A percentile compares a stretch with the other conserved stretches of the same genome.
These are phyloP conservation scores for Trididemnum miniatum DNA, from an alignment of 23 tunicate genomes.

Conservation along the genomic window DNA sequence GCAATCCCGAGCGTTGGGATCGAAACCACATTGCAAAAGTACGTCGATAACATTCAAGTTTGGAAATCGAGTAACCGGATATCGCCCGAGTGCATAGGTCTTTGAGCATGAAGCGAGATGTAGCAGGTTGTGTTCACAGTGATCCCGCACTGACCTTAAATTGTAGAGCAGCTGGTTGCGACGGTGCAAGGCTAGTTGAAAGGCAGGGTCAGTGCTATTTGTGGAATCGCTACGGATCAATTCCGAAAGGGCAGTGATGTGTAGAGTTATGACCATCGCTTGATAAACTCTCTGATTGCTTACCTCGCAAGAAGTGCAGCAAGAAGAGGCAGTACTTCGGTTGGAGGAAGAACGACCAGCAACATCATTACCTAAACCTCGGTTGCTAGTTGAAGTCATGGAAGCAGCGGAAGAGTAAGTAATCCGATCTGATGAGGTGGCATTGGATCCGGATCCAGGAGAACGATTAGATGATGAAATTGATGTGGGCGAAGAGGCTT, in stretches of 20 bases:
- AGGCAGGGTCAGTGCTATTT: not conserved
- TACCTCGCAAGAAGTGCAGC: constrained; percentile 78
- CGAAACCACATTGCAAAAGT: constrained; percentile 58
- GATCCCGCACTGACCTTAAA: constrained; percentile 54
- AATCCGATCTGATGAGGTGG: not conserved
- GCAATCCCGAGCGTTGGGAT: constrained; percentile 60
- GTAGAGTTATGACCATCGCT: constrained; percentile 84
- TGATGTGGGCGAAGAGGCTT: not conserved
- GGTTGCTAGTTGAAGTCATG: constrained; percentile 7
- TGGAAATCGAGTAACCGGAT: constrained; percentile 79
- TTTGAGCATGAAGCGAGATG: constrained; percentile 76
- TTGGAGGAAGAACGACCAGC: not conserved
- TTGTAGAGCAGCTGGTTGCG: constrained; percentile 42
- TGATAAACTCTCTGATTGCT: constrained; percentile 82
- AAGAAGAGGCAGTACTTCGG: constrained; percentile 6
- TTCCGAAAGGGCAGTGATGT: constrained; percentile 66
- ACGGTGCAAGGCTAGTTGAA: not conserved
- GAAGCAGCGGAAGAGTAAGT: not conserved
- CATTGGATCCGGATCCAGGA: not conserved
- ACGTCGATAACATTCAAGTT: constrained; percentile 47
- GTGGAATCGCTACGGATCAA: constrained; percentile 22
- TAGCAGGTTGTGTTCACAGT: constrained; percentile 66
- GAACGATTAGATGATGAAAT: not conserved
- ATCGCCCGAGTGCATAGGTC: constrained; percentile 77
- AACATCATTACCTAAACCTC: constrained; percentile 3